These are phyloP conservation scores for Oncorhynchus nerka DNA, from an alignment of 2,113 vertebrate genomes.

Conservation along the genomic window DNA sequence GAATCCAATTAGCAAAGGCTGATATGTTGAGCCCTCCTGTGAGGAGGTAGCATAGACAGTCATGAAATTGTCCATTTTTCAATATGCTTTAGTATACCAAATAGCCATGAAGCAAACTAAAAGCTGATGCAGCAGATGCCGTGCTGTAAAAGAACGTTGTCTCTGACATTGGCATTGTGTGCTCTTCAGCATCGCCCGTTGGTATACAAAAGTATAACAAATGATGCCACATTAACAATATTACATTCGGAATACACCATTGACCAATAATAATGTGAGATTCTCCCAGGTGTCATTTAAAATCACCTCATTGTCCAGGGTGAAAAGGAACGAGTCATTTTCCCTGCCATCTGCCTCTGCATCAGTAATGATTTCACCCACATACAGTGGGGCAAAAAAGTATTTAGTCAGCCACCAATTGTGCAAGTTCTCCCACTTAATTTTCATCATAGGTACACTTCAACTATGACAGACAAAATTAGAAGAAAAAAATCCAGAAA, in stretches of 20 bases:
- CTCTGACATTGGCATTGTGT: neutral
- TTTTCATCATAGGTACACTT: too few relatives aligned
- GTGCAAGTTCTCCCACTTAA: too few relatives aligned
- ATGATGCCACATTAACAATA: neutral
- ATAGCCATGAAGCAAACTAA: neutral
- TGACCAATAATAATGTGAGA: too few relatives aligned
- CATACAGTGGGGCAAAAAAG: conserved; percentile 46
- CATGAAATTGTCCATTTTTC: too few relatives aligned
- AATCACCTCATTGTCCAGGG: conserved; percentile 94
- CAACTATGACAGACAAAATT: too few relatives aligned
- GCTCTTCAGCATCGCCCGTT: conserved; percentile 37
- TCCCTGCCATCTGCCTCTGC: conserved; percentile 88
- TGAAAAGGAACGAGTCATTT: conserved; percentile 93
- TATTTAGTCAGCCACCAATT: too few relatives aligned
- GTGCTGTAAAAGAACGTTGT: neutral
- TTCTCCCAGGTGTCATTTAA: neutral
- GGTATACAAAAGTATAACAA: neutral
- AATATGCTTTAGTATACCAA: too few relatives aligned
- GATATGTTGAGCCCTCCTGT: too few relatives aligned
- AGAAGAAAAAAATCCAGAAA: too few relatives aligned
- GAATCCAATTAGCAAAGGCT: too few relatives aligned
- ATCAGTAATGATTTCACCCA: conserved; percentile 91
- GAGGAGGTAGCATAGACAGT: too few relatives aligned
- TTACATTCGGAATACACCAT: neutral
- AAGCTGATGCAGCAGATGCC: neutral